A percentile compares a stretch with the other conserved stretches of the same genome.
Conservation (phyloP, 2,113 vertebrate genomes). For the Hucho hucho region DNA sequence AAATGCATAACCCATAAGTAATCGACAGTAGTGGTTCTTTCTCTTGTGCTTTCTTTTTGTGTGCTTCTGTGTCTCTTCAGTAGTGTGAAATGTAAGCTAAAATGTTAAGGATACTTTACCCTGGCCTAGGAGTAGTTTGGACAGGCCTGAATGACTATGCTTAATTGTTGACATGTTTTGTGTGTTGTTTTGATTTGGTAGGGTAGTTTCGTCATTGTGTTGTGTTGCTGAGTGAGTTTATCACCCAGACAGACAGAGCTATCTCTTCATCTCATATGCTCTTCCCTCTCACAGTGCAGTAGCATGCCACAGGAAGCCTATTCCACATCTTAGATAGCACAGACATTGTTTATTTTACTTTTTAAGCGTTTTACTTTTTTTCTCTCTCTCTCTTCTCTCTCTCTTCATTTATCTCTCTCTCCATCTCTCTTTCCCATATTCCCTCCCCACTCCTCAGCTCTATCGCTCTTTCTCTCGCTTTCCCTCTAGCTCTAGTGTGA, state of each 20-base stretch:
- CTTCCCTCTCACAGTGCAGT: conserved; percentile 1
- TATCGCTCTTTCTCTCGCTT: neutral
- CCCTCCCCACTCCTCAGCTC: neutral
- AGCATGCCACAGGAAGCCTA: neutral
- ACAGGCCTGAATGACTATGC: conserved; percentile 6
- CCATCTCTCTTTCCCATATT: neutral
- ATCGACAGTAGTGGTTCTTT: too few relatives aligned
- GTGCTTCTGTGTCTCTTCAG: too few relatives aligned
- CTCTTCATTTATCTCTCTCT: neutral
- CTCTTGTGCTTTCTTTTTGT: too few relatives aligned
- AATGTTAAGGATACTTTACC: neutral
- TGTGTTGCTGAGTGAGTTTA: conserved; percentile 28
- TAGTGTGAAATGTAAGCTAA: too few relatives aligned
- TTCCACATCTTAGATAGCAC: neutral
- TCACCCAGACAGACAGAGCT: neutral
- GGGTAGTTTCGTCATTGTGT: conserved; percentile 20
- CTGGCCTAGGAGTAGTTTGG: conserved; percentile 10
- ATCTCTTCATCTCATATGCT: neutral
- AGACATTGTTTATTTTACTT: conserved; percentile 1
- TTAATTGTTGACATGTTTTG: conserved; percentile 22
- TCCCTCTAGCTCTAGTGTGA: neutral
- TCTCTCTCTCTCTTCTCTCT: neutral
- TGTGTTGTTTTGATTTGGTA: conserved; percentile 45
- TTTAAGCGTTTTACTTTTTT: too few relatives aligned
- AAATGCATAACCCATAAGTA: too few relatives aligned